These are phyloP conservation scores for Cinclus mexicanus DNA, from an alignment of 2,113 vertebrate genomes.

Conservation along the genomic window DNA sequence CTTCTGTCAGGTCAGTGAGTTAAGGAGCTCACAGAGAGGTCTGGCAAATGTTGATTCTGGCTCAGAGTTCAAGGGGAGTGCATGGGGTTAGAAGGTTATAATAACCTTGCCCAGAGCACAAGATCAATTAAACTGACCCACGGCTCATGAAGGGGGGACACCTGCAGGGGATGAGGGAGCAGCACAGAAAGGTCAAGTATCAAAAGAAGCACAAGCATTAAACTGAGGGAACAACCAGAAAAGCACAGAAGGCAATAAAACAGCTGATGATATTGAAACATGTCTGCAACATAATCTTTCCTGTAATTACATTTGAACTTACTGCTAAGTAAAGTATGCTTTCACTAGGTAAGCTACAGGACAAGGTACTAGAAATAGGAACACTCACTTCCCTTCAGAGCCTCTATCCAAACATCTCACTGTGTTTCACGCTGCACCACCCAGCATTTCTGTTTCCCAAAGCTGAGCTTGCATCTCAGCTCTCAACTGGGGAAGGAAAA, in stretches of 20 bases:
- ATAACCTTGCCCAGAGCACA: background rate
- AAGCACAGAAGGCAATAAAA: background rate
- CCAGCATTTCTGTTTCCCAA: background rate
- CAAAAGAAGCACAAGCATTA: background rate
- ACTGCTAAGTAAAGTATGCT: background rate
- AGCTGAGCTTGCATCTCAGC: background rate
- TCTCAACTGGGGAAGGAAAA: background rate
- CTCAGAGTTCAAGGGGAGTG: background rate
- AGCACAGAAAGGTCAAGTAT: background rate
- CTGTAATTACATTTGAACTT: background rate
- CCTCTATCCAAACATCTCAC: background rate
- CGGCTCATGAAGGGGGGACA: accelerated
- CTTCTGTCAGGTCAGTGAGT: background rate
- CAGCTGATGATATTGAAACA: background rate
- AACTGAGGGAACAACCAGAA: background rate
- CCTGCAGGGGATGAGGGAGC: background rate
- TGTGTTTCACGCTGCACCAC: background rate
- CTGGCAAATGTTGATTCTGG: background rate
- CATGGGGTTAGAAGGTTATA: background rate
- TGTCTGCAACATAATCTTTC: background rate
- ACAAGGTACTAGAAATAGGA: background rate
- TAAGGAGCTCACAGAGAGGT: background rate
- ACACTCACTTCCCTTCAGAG: background rate
- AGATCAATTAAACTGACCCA: background rate
- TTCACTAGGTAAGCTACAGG: background rate